Evolutionary conservation across 1,140 invertebrate genomes (phyloP).

Genomic region (Dufourea novaeangliae): DNA sequence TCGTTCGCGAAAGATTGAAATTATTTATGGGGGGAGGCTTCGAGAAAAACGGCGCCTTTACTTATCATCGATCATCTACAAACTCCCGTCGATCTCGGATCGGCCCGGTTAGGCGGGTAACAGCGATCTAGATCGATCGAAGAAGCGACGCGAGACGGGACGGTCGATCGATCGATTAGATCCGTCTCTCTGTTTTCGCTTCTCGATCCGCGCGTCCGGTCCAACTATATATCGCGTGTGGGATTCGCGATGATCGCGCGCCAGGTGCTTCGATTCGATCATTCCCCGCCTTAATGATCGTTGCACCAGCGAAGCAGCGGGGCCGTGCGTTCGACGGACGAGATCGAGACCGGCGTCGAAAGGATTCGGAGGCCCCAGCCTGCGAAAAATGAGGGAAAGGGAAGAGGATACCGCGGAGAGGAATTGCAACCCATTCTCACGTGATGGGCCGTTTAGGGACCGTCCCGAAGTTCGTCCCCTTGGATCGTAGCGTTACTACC

Average conservation of each 20-base stretch:
- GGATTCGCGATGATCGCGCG: conserved; percentile 62
- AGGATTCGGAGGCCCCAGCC: not conserved
- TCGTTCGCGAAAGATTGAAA: too few species aligned
- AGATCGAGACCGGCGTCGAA: not conserved
- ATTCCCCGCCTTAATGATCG: conserved; percentile 67
- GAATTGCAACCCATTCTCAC: conserved; percentile 61
- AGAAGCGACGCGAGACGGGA: not conserved
- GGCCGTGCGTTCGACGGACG: conserved; percentile 37
- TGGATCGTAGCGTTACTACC: too few species aligned
- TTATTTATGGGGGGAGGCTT: too few species aligned
- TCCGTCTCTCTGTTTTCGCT: conserved; percentile 26
- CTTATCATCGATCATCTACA: too few species aligned
- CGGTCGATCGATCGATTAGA: conserved; percentile 57
- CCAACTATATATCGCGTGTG: conserved; percentile 60
- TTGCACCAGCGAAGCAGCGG: conserved; percentile 27
- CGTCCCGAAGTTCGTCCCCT: too few species aligned
- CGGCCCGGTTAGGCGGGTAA: too few species aligned
- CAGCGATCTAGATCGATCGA: conserved; percentile 52
- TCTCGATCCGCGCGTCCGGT: conserved; percentile 45
- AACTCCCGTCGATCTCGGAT: too few species aligned
- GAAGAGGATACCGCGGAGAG: not conserved
- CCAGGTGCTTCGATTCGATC: conserved; percentile 63
- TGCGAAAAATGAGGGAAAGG: not conserved
- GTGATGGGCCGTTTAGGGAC: conserved; percentile 54
- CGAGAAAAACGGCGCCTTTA: too few species aligned